Evolutionary conservation across 2,797 vertebrate species (phyloP).

Genomic region (Sebastes glaucus): DNA sequence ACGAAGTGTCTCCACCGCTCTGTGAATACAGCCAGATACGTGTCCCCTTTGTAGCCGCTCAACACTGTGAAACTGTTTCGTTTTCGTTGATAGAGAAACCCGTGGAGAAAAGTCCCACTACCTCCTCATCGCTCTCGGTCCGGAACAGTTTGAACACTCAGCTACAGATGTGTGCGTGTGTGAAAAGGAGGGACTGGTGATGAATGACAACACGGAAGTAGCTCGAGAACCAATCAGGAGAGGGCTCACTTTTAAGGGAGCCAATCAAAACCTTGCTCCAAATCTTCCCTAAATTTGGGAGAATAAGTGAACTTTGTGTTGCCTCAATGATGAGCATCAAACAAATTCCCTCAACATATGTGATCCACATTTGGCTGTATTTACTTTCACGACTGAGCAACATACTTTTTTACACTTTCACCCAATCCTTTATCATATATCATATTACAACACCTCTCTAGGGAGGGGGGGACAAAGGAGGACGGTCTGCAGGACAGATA

Average conservation of each 20-base stretch:
- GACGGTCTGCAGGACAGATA: too few relatives aligned
- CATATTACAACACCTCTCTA: neutral
- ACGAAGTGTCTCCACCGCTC: neutral
- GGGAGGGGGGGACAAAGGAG: too few relatives aligned
- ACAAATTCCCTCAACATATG: neutral
- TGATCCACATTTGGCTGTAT: neutral
- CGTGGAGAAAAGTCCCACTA: neutral
- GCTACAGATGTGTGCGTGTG: conserved; percentile 50
- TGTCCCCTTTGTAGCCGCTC: neutral
- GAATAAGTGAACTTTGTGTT: conserved; percentile 25
- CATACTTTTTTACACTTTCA: neutral
- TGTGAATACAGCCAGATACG: neutral
- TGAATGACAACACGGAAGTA: conserved; percentile 40
- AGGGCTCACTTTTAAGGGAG: neutral
- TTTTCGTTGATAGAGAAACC: neutral
- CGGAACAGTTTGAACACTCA: neutral
- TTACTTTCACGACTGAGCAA: neutral
- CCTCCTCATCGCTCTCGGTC: neutral
- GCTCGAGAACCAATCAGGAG: conserved; percentile 56
- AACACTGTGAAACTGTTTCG: neutral
- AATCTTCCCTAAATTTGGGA: neutral
- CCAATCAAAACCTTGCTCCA: conserved; percentile 51
- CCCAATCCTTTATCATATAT: neutral
- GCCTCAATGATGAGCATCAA: neutral
- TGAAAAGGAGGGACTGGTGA: conserved; percentile 10